phyloP scores from a whole-genome alignment of 2,888 invertebrate genomes.

The Chrysopilus asiliformis region DNA sequence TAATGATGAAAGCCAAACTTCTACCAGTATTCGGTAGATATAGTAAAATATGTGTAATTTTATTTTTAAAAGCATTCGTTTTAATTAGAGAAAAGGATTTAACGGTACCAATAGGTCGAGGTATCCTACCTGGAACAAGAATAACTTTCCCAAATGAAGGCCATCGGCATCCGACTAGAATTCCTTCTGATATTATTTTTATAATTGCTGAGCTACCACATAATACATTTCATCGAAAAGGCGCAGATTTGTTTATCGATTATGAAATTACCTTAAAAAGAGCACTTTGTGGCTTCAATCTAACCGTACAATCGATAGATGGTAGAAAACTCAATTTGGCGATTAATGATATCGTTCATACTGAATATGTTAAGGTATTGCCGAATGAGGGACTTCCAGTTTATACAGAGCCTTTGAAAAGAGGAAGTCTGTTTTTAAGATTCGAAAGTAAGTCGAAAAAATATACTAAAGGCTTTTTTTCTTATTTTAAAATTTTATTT shows the following conservation, averaged over 20 bases:
- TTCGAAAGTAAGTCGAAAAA: constrained; percentile 39
- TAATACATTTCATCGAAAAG: constrained; percentile 48
- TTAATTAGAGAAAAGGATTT: constrained; percentile 51
- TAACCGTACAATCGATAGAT: constrained; percentile 56
- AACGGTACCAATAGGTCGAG: constrained; percentile 59
- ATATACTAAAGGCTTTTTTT: background rate
- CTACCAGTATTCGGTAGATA: constrained; percentile 41
- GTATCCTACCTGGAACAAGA: constrained; percentile 57
- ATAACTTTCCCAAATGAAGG: constrained; percentile 66
- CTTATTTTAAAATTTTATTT: constrained; percentile 4
- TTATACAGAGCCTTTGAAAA: constrained; percentile 36
- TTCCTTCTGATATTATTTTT: constrained; percentile 58
- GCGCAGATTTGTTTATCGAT: constrained; percentile 51
- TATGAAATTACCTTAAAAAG: constrained; percentile 50
- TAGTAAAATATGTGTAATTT: background rate
- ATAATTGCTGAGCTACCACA: constrained; percentile 59
- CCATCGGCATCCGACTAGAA: constrained; percentile 57
- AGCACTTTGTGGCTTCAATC: constrained; percentile 54
- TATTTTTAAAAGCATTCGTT: background rate
- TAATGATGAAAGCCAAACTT: constrained; percentile 46
- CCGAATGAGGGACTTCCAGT: constrained; percentile 62
- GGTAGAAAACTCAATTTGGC: constrained; percentile 51
- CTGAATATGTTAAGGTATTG: constrained; percentile 53
- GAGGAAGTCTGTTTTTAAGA: constrained; percentile 54
- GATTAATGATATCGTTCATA: constrained; percentile 57